Evolutionary conservation across 2,888 invertebrate genomes (phyloP), one percentile per base, ranked within the genome.

Genomic region (Daptonema setosum): DNA sequence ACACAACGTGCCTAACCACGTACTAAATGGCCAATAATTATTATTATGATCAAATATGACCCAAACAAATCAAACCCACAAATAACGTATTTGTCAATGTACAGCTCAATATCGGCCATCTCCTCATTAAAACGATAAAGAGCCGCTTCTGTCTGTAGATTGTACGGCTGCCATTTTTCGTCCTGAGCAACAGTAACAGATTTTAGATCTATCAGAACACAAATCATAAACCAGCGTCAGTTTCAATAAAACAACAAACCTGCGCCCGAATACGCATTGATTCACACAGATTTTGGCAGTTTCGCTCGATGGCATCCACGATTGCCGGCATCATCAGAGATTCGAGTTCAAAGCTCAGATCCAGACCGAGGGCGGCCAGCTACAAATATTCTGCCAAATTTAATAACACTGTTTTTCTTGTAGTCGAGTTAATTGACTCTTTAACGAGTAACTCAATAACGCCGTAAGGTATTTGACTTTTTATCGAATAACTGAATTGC

Each of bases 311-410:
- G 28, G 82, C 80, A 72, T 81, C 80, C 50, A 79, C 80, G 52
- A 87, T 76, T 1, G 85, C 83, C 20, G 79, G 78, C 61, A 84
- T 77, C 59, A 93, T 74, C 61, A 85, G 79, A 28, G 83, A 83
- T 68, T 90, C 86, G 64, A 93, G 76, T 68, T 86, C 83, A 72
- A 87, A 90, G 61, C 83, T 80, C 58, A 93, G 76, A 74, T 93
- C 91, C 65, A 93, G 77, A 1, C 91, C 91, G 60, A 78, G 75
- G 28, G 74, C 74, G 56, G 75, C 74, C 54, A 80, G 67, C 78
- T 57, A 29, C 2, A 26, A 45, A 20, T n/a, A n/a, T n/a, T 2
- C 2, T 22, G n/a, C 30, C n/a, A 14, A 22, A 20, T 48, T 8
- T 24, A 11, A 8, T 8, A 8, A 35, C 17, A 35, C 35, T n/a